Base-by-base conservation (phyloP, 2,797 vertebrate genomes). In the Mallotus villosus region DNA sequence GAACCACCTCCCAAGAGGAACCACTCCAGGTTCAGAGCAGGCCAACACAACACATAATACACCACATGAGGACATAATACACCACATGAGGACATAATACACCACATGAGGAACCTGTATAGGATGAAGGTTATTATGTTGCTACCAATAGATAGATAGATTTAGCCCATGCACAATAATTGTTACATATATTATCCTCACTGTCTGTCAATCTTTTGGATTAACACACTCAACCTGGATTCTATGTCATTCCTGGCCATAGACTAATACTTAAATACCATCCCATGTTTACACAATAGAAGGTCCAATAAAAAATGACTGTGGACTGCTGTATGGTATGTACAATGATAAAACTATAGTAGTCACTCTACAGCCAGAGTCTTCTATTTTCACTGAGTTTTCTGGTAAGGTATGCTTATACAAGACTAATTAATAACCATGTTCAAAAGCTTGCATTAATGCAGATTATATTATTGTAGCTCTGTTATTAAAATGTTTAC, bases 181-280 rank as follows among this genome's bases (percentile, higher is more conserved):
- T 11, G 41, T 66, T 79, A 68, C 63, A 69, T 49, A 41, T 61
- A 59, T 49, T 51, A 68, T 9, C 57, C n/a, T 7, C 57, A 9
- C 41, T 34, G 16, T 60, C 61, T 67, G 32, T 17, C 55, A 64
- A 77, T 25, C 41, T 2, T 14, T 46, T 46, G 14, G 11, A 46
- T 46, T 46, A 46, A 46, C 41, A 46, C 32, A 34, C 32, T 34
- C 32, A 34, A 34, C 8, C 8, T 34, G 8, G 6, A 34, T 34
- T 34, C 7, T 34, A 34, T 34, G 32, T 34, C 7, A 34, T 34
- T 34, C 32, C 32, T 34, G 32, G 32, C 32, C 32, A 34, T 34
- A 34, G 32, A 34, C 8, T 69, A 70, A 74, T 71, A 81, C 73
- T 88, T 88, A 90, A 90, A 91, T 87, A 90, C 88, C 71, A 73